Conservation (phyloP, 2,797 vertebrate genomes). For the Pipistrellus pygmaeus region DNA sequence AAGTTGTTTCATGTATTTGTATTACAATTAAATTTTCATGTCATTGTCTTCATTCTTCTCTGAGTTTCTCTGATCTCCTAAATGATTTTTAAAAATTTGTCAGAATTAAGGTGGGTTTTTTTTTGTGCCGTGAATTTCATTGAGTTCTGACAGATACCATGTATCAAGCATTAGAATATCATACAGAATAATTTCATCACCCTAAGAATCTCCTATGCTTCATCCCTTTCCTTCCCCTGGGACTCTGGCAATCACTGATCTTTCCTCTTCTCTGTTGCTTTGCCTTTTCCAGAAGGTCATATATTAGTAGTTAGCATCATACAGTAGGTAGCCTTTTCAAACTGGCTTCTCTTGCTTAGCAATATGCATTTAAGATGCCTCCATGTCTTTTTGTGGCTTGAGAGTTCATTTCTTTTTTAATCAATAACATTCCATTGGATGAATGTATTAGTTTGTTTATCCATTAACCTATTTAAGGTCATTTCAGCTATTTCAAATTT, state of each 20-base stretch:
- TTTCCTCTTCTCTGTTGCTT: slow-evolving; percentile 8
- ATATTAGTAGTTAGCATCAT: not conserved
- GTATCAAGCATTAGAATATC: not conserved
- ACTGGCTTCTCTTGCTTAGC: slow-evolving; percentile 6
- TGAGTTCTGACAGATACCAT: not conserved
- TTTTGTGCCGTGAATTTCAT: not conserved
- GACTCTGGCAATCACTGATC: not conserved
- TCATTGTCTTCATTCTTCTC: slow-evolving; percentile 8
- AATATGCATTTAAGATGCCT: not conserved
- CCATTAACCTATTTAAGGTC: not conserved
- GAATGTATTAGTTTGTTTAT: not conserved
- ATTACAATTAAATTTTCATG: not conserved
- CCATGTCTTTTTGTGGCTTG: not conserved
- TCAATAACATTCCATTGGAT: not conserved
- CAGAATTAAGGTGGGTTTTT: not conserved
- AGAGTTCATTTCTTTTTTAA: not conserved
- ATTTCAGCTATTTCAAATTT: slow-evolving; percentile 40
- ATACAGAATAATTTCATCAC: not conserved
- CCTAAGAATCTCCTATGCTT: not conserved
- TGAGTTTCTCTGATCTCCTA: not conserved
- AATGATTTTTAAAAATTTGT: not conserved
- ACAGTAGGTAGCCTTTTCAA: not conserved
- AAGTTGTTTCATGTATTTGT: not conserved
- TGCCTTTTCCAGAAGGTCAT: slow-evolving; percentile 39
- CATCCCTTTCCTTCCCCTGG: not conserved